Base-by-base conservation (phyloP, 2,113 vertebrate species). In the Cygnus buccinator region DNA sequence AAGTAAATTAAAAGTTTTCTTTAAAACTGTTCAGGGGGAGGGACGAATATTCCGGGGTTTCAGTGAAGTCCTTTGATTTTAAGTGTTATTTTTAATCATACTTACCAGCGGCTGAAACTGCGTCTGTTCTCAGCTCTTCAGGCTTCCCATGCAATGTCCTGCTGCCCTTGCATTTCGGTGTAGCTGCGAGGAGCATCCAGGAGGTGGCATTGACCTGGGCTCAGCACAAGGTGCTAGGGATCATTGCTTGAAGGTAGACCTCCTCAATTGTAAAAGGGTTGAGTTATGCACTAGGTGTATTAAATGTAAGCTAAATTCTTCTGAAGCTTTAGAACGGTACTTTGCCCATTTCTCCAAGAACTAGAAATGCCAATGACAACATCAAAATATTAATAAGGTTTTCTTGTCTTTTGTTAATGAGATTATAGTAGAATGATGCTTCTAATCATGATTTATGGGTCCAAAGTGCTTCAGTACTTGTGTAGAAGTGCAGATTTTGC, bases 401-500 rank as follows among this genome's bases (percentile, higher is more conserved):
- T 72, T 86, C 55, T 62, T 93, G 57, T 65, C 13, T 1, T 29
- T 59, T 86, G 13, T 63, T 87, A 20, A 15, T 22, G 28, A 43
- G 52, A 48, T 75, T 84, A 46, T 19, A 65, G 52, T 84, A 59
- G 81, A 87, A 78, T 61, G 4, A 72, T 72, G 23, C 7, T 80
- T 74, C 65, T 84, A 71, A 50, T n/a, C 6, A 6, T 72, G 77
- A 72, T 76, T 95, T 78, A 76, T 81, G 54, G 35, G 11, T 50
- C 26, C 57, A 59, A 46, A 76, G 28, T 46, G 37, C 21, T 89
- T 81, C 75, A 55, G 39, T 61, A 58, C 61, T 89, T 94, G 52
- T 44, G 68, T 35, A 68, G 43, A 93, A 92, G 43, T 75, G 33
- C 39, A 72, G 68, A 35, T 54, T 82, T 95, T 95, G 21, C 48